A percentile compares a stretch with the other conserved stretches of the same genome.
Evolutionary conservation across 2,888 invertebrate species (phyloP).

Genomic region (Temnothorax rugatulus): DNA sequence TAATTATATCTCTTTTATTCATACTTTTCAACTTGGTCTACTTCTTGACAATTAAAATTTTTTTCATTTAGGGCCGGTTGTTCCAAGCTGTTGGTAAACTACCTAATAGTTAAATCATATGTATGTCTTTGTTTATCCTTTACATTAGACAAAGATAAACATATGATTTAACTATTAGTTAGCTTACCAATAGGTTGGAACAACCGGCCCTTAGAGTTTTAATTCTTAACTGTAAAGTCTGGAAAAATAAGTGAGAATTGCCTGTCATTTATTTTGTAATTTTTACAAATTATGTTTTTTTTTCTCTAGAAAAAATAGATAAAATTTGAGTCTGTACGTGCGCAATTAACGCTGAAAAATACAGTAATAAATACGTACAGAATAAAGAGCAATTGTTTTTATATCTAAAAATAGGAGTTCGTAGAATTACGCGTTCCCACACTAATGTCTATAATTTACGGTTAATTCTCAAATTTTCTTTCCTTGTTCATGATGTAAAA

Average conservation of each 20-base stretch:
- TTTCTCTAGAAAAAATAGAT: not conserved
- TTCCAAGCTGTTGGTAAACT: too few species aligned
- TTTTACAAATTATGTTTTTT: not conserved
- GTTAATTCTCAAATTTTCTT: not conserved
- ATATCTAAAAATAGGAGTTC: not conserved
- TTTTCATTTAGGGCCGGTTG: too few species aligned
- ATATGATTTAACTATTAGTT: too few species aligned
- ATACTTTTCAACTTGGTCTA: not conserved
- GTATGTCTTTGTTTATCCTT: too few species aligned
- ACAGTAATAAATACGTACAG: not conserved
- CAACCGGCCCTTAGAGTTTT: too few species aligned
- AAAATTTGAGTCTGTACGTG: not conserved
- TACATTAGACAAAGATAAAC: too few species aligned
- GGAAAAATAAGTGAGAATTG: not conserved
- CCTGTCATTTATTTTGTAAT: not conserved
- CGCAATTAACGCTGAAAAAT: not conserved
- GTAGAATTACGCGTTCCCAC: not conserved
- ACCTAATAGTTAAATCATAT: too few species aligned
- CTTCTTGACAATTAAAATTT: not conserved
- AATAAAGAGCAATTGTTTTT: not conserved
- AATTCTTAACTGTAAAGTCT: not conserved
- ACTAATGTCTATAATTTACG: not conserved
- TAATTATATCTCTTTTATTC: not conserved
- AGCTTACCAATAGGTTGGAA: too few species aligned
- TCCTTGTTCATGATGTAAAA: not conserved